Percentiles rank a stretch among this genome's conserved stretches.
These are phyloP conservation scores for Sepiola atlantica DNA, from an alignment of 2,888 invertebrate species.

Conservation along the genomic window DNA sequence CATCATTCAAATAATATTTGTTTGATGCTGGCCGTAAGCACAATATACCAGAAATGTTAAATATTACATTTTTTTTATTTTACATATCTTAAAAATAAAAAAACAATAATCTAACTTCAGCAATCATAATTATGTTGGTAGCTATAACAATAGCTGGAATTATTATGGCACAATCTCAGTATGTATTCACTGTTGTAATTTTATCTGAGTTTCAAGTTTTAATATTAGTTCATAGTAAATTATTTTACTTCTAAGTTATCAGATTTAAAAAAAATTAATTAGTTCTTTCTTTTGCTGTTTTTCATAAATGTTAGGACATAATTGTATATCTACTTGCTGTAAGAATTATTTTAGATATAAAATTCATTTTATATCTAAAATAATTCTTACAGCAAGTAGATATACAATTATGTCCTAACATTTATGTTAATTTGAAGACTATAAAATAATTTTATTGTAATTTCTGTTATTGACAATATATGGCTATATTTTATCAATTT, in stretches of 20 bases:
- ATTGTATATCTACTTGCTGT: background rate
- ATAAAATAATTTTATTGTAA: background rate
- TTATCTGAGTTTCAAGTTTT: background rate
- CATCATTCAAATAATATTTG: too few species aligned
- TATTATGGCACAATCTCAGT: too few species aligned
- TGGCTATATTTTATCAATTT: background rate
- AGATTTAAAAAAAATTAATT: background rate
- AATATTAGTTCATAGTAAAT: background rate
- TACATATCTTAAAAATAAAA: too few species aligned
- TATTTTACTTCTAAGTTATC: background rate
- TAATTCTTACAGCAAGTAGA: background rate
- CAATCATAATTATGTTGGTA: too few species aligned
- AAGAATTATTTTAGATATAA: background rate
- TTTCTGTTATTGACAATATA: background rate
- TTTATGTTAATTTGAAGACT: too few species aligned
- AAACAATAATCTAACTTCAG: too few species aligned
- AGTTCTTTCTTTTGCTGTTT: background rate
- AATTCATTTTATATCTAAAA: background rate
- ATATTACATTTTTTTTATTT: too few species aligned
- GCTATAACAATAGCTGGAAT: too few species aligned
- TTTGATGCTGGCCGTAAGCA: too few species aligned
- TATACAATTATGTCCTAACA: background rate
- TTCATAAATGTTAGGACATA: background rate
- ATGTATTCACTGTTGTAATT: too few species aligned
- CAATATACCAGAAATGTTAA: too few species aligned